Percentiles rank a stretch among this genome's conserved stretches.
phyloP scores from a whole-genome alignment of 2,888 invertebrate species.

The Cheilosia vulpina region DNA sequence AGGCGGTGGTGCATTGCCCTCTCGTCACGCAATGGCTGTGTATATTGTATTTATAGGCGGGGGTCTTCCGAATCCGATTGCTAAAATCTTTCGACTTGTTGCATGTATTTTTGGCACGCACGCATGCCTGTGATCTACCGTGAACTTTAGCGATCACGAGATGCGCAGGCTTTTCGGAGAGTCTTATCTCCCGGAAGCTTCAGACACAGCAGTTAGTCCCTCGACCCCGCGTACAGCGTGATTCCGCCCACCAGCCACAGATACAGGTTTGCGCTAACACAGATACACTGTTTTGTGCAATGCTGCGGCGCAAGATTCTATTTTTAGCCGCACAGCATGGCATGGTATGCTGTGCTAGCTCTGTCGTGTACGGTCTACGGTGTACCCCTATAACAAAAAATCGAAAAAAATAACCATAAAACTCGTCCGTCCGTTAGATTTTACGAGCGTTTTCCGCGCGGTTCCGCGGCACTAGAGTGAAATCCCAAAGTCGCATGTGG shows the following conservation, averaged over 20 bases:
- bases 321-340: conserved; percentile 66
- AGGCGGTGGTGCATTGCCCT: conserved; percentile 54
- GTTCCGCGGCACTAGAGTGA: conserved; percentile 39
- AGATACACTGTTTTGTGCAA: conserved; percentile 48
- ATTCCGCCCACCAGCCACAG: conserved; percentile 57
- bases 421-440: conserved; percentile 69
- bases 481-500: conserved; percentile 63
- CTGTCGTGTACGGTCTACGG: conserved; percentile 1
- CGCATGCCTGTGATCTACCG: conserved; percentile 69
- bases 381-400: conserved; percentile 20
- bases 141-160: conserved; percentile 61
- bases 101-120: conserved; percentile 69
- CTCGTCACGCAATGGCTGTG: conserved; percentile 58
- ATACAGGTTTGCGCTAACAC: conserved; percentile 48
- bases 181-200: conserved; percentile 65
- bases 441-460: conserved; percentile 50
- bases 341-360: conserved; percentile 28
- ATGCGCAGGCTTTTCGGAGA: conserved; percentile 38
- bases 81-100: conserved; percentile 58
- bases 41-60: not conserved
- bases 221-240: not conserved
- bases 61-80: conserved; percentile 3
- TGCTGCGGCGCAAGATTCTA: conserved; percentile 69
- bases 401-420: conserved; percentile 36
- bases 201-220: not conserved